phyloP scores from a whole-genome alignment of 1,140 invertebrate species.

The Aphaenogaster floridana region DNA sequence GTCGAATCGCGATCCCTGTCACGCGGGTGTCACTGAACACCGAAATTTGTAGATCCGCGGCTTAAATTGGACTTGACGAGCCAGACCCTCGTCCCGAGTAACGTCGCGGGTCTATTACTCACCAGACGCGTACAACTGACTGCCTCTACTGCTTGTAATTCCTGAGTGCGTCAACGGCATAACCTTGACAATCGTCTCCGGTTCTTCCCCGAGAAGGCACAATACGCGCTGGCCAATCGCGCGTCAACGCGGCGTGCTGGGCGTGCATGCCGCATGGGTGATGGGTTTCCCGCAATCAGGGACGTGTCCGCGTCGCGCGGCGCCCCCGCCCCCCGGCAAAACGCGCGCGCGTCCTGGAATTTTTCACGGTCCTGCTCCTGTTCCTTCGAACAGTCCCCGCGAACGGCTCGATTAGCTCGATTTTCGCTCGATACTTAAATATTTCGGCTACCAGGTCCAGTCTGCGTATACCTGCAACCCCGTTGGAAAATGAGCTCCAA shows the following conservation, averaged over 20 bases:
- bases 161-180: constrained; percentile 44
- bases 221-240: constrained; percentile 55
- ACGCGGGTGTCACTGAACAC: background rate
- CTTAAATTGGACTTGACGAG: no score
- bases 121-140: constrained; percentile 45
- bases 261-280: no score
- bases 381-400: background rate
- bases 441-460: no score
- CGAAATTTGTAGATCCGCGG: background rate
- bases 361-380: background rate
- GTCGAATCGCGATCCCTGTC: background rate
- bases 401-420: background rate
- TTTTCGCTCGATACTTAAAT: background rate
- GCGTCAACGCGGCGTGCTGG: background rate
- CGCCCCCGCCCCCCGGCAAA: background rate
- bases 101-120: background rate
- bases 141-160: constrained; percentile 56
- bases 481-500: background rate
- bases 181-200: constrained; percentile 73
- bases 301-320: background rate
- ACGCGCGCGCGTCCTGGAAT: background rate
- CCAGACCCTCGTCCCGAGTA: background rate
- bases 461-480: background rate
- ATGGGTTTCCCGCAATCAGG: constrained; percentile 17
- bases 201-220: constrained; percentile 72